Percentiles rank a stretch among this genome's conserved stretches.
These are phyloP conservation scores for Orchesellides sinensis DNA, from an alignment of 2,888 invertebrate genomes.

Conservation along the genomic window DNA sequence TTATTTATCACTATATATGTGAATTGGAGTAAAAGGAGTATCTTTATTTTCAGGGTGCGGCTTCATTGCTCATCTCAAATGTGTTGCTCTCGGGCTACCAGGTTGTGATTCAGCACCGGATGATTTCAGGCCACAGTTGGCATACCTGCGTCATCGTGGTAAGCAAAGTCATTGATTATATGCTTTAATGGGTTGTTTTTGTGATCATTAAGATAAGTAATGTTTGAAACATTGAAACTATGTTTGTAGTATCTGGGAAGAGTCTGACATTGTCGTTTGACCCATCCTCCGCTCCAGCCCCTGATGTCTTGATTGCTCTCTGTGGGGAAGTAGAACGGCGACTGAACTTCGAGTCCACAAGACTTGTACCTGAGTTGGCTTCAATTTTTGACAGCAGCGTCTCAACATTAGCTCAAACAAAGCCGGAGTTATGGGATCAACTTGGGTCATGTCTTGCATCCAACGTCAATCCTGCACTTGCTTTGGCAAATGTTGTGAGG, in stretches of 20 bases:
- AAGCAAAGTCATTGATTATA: background rate
- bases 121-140: slow-evolving; percentile 56
- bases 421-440: slow-evolving; percentile 57
- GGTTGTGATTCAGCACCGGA: slow-evolving; percentile 77
- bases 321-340: slow-evolving; percentile 69
- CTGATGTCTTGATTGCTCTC: slow-evolving; percentile 79
- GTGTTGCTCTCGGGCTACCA: slow-evolving; percentile 82
- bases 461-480: slow-evolving; percentile 38
- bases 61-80: slow-evolving; percentile 84
- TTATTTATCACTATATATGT: background rate
- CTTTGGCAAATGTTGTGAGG: slow-evolving; percentile 32
- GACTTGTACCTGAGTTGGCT: slow-evolving; percentile 66
- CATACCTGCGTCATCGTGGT: slow-evolving; percentile 66
- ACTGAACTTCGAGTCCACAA: slow-evolving; percentile 55
- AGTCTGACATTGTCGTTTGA: slow-evolving; percentile 82
- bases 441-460: slow-evolving; percentile 48
- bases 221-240: no score
- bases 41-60: slow-evolving; percentile 81
- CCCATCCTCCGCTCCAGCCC: slow-evolving; percentile 80
- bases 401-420: slow-evolving; percentile 45
- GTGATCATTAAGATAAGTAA: no score
- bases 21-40: background rate
- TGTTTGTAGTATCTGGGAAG: slow-evolving; percentile 80
- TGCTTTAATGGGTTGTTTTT: no score
- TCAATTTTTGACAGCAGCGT: slow-evolving; percentile 55